Evolutionary conservation across 2,113 vertebrate species (phyloP).

Genomic region (Marmota monax): DNA sequence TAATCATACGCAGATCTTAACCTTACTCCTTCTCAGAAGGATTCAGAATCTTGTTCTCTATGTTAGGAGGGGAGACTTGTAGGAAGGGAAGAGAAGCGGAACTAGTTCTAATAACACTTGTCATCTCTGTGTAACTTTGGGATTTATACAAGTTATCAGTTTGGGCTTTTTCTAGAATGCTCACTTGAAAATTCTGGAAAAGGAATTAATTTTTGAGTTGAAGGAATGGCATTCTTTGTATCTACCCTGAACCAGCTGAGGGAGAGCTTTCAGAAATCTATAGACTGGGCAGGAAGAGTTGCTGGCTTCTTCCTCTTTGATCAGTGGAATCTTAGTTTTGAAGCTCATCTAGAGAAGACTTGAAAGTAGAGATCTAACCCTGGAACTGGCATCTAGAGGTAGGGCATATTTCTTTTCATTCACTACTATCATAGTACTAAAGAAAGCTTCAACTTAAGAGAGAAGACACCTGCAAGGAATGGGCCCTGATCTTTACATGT

Average conservation of each 20-base stretch:
- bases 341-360: neutral
- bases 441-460: conserved; percentile 26
- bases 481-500: neutral
- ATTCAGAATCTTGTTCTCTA: neutral
- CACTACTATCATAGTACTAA: neutral
- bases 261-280: conserved; percentile 38
- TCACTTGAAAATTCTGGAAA: neutral
- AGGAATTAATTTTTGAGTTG: neutral
- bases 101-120: neutral
- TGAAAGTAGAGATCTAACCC: neutral
- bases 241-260: conserved; percentile 9
- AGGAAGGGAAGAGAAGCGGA: neutral
- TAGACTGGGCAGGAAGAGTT: conserved; percentile 1
- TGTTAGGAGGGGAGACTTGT: neutral
- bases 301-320: conserved; percentile 12
- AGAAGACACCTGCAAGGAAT: neutral
- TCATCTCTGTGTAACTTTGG: neutral
- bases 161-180: conserved; percentile 25
- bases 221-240: conserved; percentile 20
- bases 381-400: neutral
- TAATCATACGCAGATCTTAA: conserved; percentile 2
- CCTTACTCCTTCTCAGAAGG: neutral
- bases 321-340: conserved; percentile 46
- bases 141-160: neutral
- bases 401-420: conserved; percentile 11